These are phyloP conservation scores for Mixornis gularis DNA, from an alignment of 2,113 vertebrate species.

Conservation along the genomic window DNA sequence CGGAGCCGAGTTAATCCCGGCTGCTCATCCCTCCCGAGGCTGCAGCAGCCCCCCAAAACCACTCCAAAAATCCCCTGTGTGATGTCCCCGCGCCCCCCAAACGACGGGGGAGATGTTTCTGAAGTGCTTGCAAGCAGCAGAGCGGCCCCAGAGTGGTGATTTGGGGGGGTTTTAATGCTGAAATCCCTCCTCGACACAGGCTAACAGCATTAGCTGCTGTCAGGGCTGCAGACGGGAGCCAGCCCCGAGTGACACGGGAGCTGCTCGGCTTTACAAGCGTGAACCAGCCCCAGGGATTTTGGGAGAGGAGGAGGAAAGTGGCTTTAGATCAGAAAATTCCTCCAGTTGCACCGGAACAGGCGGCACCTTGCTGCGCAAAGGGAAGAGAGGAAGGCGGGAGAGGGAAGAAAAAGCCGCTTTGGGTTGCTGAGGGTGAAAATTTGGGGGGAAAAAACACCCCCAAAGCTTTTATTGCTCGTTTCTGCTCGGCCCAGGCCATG, in stretches of 20 bases:
- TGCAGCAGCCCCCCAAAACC: not conserved
- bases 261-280: not conserved
- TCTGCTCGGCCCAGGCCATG: rapidly evolving
- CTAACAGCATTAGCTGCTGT: constrained; percentile 43
- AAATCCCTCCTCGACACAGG: constrained; percentile 10
- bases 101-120: rapidly evolving
- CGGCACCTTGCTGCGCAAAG: rapidly evolving
- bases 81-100: rapidly evolving
- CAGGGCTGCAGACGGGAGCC: constrained; percentile 27
- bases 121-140: rapidly evolving
- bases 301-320: not conserved
- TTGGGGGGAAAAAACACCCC: rapidly evolving
- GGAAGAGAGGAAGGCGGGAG: not conserved
- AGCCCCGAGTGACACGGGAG: not conserved
- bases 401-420: not conserved
- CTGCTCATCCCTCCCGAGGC: not conserved
- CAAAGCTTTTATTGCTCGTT: rapidly evolving
- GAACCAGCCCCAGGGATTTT: not conserved
- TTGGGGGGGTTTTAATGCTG: not conserved
- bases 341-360: not conserved
- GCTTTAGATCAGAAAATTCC: not conserved
- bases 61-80: rapidly evolving
- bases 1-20: not conserved
- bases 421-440: not conserved
- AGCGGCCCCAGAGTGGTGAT: not conserved